Evolutionary conservation across 2,113 vertebrate species (phyloP).

Genomic region (Notarius lentiginosus): DNA sequence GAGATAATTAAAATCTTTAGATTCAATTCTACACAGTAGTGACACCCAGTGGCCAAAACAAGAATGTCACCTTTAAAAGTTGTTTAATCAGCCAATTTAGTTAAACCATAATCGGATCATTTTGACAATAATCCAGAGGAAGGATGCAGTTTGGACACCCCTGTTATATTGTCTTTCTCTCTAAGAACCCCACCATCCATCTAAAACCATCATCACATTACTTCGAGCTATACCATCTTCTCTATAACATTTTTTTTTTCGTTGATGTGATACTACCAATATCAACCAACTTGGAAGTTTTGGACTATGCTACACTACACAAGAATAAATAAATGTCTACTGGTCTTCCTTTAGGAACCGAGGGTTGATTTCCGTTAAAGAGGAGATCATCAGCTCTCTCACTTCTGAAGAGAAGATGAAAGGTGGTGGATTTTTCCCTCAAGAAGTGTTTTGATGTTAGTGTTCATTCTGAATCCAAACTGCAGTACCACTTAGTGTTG

Average conservation of each 20-base stretch:
- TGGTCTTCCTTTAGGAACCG: constrained; percentile 40
- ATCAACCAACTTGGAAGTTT: constrained; percentile 39
- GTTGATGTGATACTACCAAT: constrained; percentile 22
- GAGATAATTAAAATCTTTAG: not conserved
- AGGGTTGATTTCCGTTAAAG: constrained; percentile 10
- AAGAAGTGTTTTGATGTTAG: constrained; percentile 44
- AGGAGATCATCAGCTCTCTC: constrained; percentile 3
- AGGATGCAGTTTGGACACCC: constrained; percentile 15
- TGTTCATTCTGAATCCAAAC: constrained; percentile 65
- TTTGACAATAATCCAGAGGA: not conserved
- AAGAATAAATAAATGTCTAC: constrained; percentile 51
- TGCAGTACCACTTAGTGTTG: constrained; percentile 12
- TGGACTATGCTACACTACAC: constrained; percentile 50
- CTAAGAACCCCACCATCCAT: constrained; percentile 10
- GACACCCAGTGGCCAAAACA: not conserved
- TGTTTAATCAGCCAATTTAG: not conserved
- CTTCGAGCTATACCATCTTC: constrained; percentile 34
- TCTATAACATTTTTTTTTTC: constrained; percentile 2
- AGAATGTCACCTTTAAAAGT: not conserved
- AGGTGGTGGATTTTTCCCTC: constrained; percentile 42
- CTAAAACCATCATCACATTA: not conserved
- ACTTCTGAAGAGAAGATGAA: constrained; percentile 38
- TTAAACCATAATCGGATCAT: not conserved
- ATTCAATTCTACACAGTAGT: not conserved
- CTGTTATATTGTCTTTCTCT: constrained; percentile 31